Evolutionary conservation across 2,888 invertebrate species (phyloP).

Genomic region (Caenorhabditis afra): DNA sequence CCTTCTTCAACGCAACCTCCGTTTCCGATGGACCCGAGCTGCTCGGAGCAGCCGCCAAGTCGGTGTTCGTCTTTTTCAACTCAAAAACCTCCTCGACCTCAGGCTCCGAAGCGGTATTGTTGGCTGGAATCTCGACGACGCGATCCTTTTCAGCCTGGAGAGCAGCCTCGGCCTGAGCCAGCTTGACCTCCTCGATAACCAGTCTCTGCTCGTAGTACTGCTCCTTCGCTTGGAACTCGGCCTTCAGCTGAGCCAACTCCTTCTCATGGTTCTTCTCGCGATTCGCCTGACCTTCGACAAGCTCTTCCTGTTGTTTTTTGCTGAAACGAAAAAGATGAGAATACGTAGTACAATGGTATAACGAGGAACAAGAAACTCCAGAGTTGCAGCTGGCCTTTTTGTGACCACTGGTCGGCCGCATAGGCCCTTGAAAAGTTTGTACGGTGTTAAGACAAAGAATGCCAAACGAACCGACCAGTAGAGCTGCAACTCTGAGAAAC

Average conservation of each 20-base stretch:
- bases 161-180: constrained; percentile 5
- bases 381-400: too few species aligned
- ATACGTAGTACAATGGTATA: too few species aligned
- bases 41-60: constrained; percentile 47
- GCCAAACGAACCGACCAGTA: too few species aligned
- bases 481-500: too few species aligned
- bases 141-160: constrained; percentile 18
- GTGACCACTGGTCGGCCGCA: too few species aligned
- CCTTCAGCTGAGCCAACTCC: constrained; percentile 22
- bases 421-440: too few species aligned
- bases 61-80: constrained; percentile 43
- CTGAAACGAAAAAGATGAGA: constrained; percentile 29
- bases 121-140: constrained; percentile 41
- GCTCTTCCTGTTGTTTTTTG: constrained; percentile 39
- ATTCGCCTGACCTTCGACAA: constrained; percentile 16
- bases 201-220: constrained; percentile 9
- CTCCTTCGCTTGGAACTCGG: constrained; percentile 11
- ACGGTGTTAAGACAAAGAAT: too few species aligned
- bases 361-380: not conserved
- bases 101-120: constrained; percentile 15
- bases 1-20: constrained; percentile 22
- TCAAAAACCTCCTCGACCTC: constrained; percentile 51
- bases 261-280: constrained; percentile 4
- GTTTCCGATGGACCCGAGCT: constrained; percentile 14
- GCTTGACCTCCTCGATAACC: not conserved